Evolutionary conservation across 2,888 invertebrate genomes (phyloP), one percentile per base, ranked within the genome.

Genomic region (Dynastes hyllus): DNA sequence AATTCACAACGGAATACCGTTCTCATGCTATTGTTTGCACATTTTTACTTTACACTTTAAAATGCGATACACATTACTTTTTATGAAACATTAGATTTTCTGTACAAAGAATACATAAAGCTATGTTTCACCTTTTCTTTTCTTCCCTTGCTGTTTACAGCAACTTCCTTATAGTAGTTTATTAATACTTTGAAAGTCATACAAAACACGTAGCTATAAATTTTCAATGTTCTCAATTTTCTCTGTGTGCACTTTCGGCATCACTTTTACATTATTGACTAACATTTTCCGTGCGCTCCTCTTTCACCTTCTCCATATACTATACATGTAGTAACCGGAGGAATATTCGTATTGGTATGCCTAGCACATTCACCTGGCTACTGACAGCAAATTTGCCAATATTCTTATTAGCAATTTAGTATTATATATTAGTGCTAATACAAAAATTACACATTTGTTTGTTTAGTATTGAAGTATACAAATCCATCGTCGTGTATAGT

Each of bases 261-360:
- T 65, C 37, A 8, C 65, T 65, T 65, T 65, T 65, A 65, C 40
- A 65, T 65, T 65, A 65, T 65, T 65, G 55, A 58, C 55, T 58
- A 58, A 53, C 53, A 53, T 16, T 58, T 58, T 58, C 55, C 22
- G 55, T 58, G 27, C 22, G n/a, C 55, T 2, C 65, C 37, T 32
- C n/a, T 37, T 65, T 40, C 8, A 40, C 16, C 8, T n/a, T 22
- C 37, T 40, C 37, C 29, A 65, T 65, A 40, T 65, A 40, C 40
- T 37, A 65, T 22, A 58, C 13, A 22, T 22, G 22, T 8, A 22
- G 55, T 58, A 58, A 22, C 55, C 8, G 22, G 8, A 22, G n/a
- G 9, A 58, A 22, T n/a, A 16, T 58, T 22, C 8, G 55, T 58
- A 58, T 22, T 58, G 22, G 9, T 3, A 58, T 58, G 3, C 1